Evolutionary conservation across 2,888 invertebrate species (phyloP).

Genomic region (Hirudinaria manillensis): DNA sequence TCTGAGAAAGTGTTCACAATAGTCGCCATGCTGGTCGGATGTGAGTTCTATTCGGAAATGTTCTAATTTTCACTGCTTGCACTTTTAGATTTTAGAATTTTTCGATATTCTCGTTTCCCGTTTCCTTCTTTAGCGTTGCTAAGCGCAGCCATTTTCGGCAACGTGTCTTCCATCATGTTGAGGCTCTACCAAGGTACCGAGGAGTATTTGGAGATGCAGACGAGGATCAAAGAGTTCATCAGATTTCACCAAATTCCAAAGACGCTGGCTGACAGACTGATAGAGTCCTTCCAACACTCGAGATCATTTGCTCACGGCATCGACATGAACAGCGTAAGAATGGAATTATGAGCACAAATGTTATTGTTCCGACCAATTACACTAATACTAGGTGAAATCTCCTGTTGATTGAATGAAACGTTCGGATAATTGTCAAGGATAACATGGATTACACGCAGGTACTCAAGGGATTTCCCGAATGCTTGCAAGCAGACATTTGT

Average conservation of each 20-base stretch:
- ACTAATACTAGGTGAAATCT: no score
- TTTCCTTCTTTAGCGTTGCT: conserved; percentile 47
- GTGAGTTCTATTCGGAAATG: conserved; percentile 43
- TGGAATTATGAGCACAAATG: background rate
- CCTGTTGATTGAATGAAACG: no score
- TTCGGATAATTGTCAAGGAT: no score
- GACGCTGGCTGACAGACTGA: conserved; percentile 49
- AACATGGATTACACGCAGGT: conserved; percentile 36
- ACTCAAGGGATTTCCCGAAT: conserved; percentile 45
- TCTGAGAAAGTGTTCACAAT: conserved; percentile 55
- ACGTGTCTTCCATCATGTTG: conserved; percentile 55
- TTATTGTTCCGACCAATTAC: no score
- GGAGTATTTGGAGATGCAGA: conserved; percentile 53
- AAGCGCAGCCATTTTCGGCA: conserved; percentile 55
- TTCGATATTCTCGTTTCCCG: background rate
- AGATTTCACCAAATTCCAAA: conserved; percentile 54
- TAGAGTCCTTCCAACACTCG: conserved; percentile 54
- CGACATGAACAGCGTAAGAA: conserved; percentile 54
- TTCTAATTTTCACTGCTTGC: background rate
- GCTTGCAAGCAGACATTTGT: conserved; percentile 46
- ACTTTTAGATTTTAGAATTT: background rate
- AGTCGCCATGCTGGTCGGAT: conserved; percentile 54
- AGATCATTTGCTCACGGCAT: conserved; percentile 55
- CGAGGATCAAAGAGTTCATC: conserved; percentile 54
- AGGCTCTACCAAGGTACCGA: conserved; percentile 54